These are phyloP conservation scores for Orthosia incerta DNA, from an alignment of 2,888 invertebrate genomes.

Conservation along the genomic window DNA sequence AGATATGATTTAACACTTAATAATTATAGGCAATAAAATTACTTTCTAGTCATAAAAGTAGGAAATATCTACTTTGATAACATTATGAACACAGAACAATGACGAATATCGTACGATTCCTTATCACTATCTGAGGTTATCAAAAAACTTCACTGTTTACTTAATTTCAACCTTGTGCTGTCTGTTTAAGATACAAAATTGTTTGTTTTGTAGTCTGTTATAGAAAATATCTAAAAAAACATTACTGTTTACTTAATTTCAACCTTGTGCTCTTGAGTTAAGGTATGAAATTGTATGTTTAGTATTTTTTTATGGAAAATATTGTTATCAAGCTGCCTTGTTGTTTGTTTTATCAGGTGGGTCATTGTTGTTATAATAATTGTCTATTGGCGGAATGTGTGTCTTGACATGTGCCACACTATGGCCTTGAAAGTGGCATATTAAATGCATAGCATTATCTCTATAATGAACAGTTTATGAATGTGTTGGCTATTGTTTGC, in stretches of 20 bases:
- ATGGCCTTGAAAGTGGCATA: constrained; percentile 12
- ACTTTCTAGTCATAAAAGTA: constrained; percentile 36
- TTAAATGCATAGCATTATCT: neutral
- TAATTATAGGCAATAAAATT: constrained; percentile 26
- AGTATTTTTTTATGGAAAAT: constrained; percentile 12
- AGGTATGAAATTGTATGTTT: constrained; percentile 19
- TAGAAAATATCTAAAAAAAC: constrained; percentile 15
- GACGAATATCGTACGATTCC: constrained; percentile 59
- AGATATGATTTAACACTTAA: too few relatives aligned
- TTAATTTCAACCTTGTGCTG: constrained; percentile 5
- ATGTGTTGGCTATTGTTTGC: neutral
- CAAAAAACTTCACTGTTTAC: constrained; percentile 3
- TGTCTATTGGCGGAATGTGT: constrained; percentile 22
- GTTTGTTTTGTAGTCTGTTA: constrained; percentile 5
- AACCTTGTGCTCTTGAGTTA: neutral
- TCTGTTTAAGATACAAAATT: constrained; percentile 20
- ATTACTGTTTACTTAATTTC: constrained; percentile 9
- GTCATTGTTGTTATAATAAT: constrained; percentile 39
- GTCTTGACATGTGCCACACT: neutral
- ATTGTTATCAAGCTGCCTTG: constrained; percentile 36
- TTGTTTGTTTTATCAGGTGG: constrained; percentile 47
- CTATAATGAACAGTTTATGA: neutral
- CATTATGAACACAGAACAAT: constrained; percentile 43
- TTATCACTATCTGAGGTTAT: constrained; percentile 62
- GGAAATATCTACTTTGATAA: constrained; percentile 41